These are phyloP conservation scores for Cecropterus lyciades DNA, from an alignment of 1,140 invertebrate species.

Conservation along the genomic window DNA sequence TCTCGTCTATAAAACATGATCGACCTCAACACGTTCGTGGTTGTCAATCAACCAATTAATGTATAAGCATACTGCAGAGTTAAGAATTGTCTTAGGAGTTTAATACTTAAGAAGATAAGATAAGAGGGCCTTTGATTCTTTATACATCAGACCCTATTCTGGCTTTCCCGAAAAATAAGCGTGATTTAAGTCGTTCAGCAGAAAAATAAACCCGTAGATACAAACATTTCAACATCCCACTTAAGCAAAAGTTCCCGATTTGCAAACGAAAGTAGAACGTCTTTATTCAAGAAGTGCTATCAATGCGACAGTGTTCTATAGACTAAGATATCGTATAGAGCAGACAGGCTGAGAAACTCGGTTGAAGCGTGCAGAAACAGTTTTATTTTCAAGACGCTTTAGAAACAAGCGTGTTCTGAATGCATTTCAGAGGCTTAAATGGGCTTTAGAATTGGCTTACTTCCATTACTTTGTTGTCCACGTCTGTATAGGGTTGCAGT, in stretches of 20 bases:
- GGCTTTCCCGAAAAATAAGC: too few relatives aligned
- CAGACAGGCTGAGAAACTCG: slow-evolving; percentile 9
- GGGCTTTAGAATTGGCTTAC: slow-evolving; percentile 21
- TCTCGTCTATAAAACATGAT: too few relatives aligned
- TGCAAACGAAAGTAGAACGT: not conserved
- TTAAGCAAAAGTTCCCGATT: not conserved
- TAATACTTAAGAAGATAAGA: too few relatives aligned
- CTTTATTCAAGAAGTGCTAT: not conserved
- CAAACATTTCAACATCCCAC: too few relatives aligned
- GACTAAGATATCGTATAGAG: not conserved
- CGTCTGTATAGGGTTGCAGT: slow-evolving; percentile 14
- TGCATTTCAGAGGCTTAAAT: not conserved
- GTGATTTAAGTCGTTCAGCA: too few relatives aligned
- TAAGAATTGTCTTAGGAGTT: too few relatives aligned
- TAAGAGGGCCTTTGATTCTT: too few relatives aligned
- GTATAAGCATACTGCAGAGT: too few relatives aligned
- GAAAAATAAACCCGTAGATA: too few relatives aligned
- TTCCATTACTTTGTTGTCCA: slow-evolving; percentile 27
- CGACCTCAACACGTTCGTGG: too few relatives aligned
- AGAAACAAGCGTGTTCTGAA: not conserved
- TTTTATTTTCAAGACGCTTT: slow-evolving; percentile 2
- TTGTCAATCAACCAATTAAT: too few relatives aligned
- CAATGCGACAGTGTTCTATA: slow-evolving; percentile 13
- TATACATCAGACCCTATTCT: too few relatives aligned
- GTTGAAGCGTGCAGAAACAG: slow-evolving; percentile 11